Conservation (phyloP, 2,113 vertebrate genomes). For the Poecile atricapillus region DNA sequence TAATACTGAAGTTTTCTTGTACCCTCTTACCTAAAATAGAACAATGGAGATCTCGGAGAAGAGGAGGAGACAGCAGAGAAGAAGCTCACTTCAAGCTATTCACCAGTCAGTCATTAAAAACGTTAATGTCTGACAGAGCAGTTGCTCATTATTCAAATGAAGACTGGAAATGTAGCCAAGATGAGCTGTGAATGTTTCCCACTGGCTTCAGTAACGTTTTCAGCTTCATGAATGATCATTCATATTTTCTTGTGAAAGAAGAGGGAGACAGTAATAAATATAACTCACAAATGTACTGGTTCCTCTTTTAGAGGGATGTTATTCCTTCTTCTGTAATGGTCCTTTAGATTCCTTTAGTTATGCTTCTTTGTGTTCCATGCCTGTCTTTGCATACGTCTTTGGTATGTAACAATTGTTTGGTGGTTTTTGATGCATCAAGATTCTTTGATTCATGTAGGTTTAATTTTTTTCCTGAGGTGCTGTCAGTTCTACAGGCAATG, state of each 20-base stretch:
- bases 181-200: constrained; percentile 43
- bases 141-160: constrained; percentile 47
- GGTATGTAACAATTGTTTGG: not conserved
- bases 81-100: constrained; percentile 21
- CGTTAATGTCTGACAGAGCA: constrained; percentile 50
- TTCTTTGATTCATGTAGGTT: not conserved
- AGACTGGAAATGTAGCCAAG: constrained; percentile 32
- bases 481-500: not conserved
- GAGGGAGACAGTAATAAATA: not conserved
- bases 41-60: not conserved
- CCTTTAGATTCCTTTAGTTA: not conserved
- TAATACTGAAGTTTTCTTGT: not conserved
- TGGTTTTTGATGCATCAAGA: not conserved
- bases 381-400: not conserved
- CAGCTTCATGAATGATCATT: constrained; percentile 40
- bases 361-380: not conserved
- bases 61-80: constrained; percentile 22
- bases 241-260: constrained; percentile 44
- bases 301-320: not conserved
- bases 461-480: not conserved
- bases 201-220: not conserved
- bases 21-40: not conserved
- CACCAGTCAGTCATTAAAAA: constrained; percentile 31
- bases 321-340: not conserved
- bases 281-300: not conserved